These are phyloP conservation scores for Colossoma macropomum DNA, from an alignment of 2,113 vertebrate species.

Conservation along the genomic window DNA sequence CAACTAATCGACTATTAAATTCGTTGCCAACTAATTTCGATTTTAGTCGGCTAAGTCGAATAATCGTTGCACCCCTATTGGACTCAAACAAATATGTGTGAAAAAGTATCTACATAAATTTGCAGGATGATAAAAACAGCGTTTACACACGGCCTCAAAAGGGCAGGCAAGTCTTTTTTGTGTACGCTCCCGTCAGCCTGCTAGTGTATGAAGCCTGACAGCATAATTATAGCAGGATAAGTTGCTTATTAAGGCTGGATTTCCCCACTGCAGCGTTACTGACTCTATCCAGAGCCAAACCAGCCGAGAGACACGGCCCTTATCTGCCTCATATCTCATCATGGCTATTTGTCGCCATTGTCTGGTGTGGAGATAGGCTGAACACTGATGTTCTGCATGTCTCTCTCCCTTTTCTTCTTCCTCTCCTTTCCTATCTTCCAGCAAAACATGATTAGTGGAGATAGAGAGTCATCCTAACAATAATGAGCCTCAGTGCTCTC, in stretches of 20 bases:
- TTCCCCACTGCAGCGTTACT: conserved; percentile 28
- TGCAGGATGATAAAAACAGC: too few species aligned
- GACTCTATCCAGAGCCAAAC: conserved; percentile 4
- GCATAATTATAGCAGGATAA: not conserved
- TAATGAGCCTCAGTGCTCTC: conserved; percentile 34
- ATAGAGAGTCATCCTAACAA: conserved; percentile 34
- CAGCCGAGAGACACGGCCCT: not conserved
- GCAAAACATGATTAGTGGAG: conserved; percentile 43
- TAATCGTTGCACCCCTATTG: too few species aligned
- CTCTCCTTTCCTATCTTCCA: conserved; percentile 16
- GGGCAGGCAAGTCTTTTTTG: too few species aligned
- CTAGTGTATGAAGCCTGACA: conserved; percentile 17
- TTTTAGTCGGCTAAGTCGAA: too few species aligned
- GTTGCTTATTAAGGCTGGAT: conserved; percentile 34
- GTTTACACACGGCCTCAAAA: too few species aligned
- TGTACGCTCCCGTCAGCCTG: not conserved
- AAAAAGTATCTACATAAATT: too few species aligned
- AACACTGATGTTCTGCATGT: conserved; percentile 24
- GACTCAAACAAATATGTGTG: too few species aligned
- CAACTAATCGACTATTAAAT: too few species aligned
- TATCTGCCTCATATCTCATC: conserved; percentile 40
- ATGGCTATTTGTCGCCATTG: conserved; percentile 35
- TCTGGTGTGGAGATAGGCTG: conserved; percentile 32
- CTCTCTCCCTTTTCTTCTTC: not conserved
- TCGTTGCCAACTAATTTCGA: too few species aligned